Evolutionary conservation across 2,113 vertebrate genomes (phyloP), one percentile per base, ranked within the genome.

Genomic region (Heloderma charlesbogerti): DNA sequence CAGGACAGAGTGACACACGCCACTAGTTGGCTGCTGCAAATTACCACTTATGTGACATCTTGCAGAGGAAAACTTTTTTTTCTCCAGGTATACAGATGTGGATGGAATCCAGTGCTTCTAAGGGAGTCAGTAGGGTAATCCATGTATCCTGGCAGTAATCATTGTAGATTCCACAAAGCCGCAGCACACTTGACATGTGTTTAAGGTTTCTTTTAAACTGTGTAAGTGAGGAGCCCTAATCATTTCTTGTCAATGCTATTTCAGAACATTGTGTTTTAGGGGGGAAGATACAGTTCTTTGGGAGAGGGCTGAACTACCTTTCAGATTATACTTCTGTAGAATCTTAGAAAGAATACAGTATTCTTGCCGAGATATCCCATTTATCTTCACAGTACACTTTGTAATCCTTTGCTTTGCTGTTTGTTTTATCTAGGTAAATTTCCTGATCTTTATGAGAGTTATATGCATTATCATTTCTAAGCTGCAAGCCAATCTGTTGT

Each of bases 401-500:
- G 57, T 83, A 48, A 88, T 18, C 1, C 72, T 75, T 0, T 91
- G 89, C 84, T 29, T n/a, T 51, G 84, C 22, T 81, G n/a, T n/a
- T 84, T 88, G 7, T 90, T 94, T 90, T 93, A 71, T 89, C 25
- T 94, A 99, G 98, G 97, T 99, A 88, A 99, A 99, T 95, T 98
- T 99, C 91, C 97, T 98, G 92, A 98, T 99, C 96, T 99, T 99
- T 89, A 96, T 99, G 92, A 97, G 98, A 91, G 98, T 99, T 93
- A 98, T 99, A 94, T 98, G 96, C 90, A 98, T 99, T 15, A 97
- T 99, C 86, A 96, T 99, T 75, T 98, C 98, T 89, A 99, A 99
- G 93, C 97, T 99, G 83, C 98, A 98, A 90, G 98, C 98, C 92
- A 98, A 98, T 88, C 96, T 98, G 94, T 98, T 99, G 98, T 98